These are phyloP conservation scores for Danaus melanippus DNA, from an alignment of 1,140 invertebrate species.

Conservation along the genomic window DNA sequence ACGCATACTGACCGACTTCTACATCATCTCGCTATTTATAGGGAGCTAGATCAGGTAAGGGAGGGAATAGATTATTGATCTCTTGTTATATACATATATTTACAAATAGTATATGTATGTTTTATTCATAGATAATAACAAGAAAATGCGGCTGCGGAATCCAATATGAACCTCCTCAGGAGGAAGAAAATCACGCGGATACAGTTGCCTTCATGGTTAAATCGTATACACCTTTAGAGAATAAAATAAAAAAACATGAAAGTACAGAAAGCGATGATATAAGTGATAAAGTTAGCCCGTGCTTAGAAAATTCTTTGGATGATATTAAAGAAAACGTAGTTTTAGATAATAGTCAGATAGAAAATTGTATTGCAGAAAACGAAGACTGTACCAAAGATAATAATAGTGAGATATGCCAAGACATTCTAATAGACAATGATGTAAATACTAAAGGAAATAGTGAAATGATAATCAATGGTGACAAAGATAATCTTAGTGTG, in stretches of 20 bases:
- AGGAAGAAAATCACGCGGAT: slow-evolving; percentile 50
- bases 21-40: slow-evolving; percentile 40
- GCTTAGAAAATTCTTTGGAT: not conserved
- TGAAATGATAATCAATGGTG: slow-evolving; percentile 5
- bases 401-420: slow-evolving; percentile 6
- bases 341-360: slow-evolving; percentile 10
- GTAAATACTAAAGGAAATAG: not conserved
- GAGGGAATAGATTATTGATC: not conserved
- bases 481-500: slow-evolving; percentile 4
- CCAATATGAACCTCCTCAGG: slow-evolving; percentile 49
- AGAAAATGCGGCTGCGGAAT: slow-evolving; percentile 60
- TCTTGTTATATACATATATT: slow-evolving; percentile 6
- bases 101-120: too few species aligned
- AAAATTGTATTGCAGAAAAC: slow-evolving; percentile 6
- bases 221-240: slow-evolving; percentile 41
- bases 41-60: slow-evolving; percentile 49
- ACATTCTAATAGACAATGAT: not conserved
- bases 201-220: slow-evolving; percentile 34
- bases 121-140: slow-evolving; percentile 46
- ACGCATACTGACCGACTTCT: slow-evolving; percentile 17
- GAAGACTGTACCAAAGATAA: slow-evolving; percentile 12
- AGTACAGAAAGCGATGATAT: slow-evolving; percentile 2
- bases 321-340: not conserved
- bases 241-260: slow-evolving; percentile 3
- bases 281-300: slow-evolving; percentile 6